Conservation (phyloP, 1,140 invertebrate species). For the Apis cerana region DNA sequence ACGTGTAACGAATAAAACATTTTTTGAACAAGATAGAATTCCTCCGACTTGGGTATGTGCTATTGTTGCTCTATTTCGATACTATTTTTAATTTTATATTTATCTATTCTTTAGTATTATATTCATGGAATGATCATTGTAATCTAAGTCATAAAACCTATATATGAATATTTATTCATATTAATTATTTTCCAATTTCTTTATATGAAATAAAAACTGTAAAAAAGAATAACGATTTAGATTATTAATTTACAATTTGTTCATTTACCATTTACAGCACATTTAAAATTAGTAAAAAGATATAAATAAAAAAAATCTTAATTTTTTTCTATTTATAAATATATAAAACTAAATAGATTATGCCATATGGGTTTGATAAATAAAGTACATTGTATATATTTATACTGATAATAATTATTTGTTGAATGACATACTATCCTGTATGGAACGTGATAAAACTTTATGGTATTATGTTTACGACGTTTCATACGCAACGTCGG, state of each 20-base stretch:
- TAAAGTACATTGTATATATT: conserved; percentile 34
- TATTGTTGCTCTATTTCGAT: conserved; percentile 74
- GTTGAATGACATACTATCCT: conserved; percentile 68
- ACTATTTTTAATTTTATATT: conserved; percentile 70
- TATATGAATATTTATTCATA: neutral
- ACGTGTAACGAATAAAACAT: conserved; percentile 77
- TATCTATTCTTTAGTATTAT: neutral
- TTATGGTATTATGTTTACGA: conserved; percentile 66
- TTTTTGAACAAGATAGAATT: conserved; percentile 71
- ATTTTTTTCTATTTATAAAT: conserved; percentile 22
- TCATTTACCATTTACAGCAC: conserved; percentile 17
- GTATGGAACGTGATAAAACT: conserved; percentile 77
- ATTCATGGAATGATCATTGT: too few species aligned
- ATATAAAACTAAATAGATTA: neutral
- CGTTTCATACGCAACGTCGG: conserved; percentile 54
- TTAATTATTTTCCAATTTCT: conserved; percentile 8
- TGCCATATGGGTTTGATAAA: conserved; percentile 42
- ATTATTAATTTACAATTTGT: conserved; percentile 13
- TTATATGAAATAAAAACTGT: conserved; percentile 22
- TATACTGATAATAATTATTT: conserved; percentile 53
- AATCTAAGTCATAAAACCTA: conserved; percentile 7
- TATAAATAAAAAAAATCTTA: conserved; percentile 25
- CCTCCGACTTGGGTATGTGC: conserved; percentile 75
- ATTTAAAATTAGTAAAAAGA: conserved; percentile 26
- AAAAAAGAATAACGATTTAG: neutral